Evolutionary conservation across 2,888 invertebrate species (phyloP).

Genomic region (Noctua janthina): DNA sequence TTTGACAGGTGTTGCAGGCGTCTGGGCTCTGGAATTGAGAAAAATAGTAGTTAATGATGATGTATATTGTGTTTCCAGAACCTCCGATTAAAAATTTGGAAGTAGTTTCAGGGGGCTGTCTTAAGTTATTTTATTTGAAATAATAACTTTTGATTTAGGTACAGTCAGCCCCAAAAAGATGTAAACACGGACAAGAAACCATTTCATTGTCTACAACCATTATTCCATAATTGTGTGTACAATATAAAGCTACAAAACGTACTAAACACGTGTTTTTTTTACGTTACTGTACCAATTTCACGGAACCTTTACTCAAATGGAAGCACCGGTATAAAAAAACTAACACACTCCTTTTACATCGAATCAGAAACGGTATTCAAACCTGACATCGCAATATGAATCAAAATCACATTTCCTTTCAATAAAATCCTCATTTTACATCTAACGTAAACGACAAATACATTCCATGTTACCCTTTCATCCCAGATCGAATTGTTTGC

Average conservation of each 20-base stretch:
- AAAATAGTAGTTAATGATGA: neutral
- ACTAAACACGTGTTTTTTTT: neutral
- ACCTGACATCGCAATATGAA: conserved; percentile 14
- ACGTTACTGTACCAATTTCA: neutral
- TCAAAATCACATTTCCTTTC: conserved; percentile 37
- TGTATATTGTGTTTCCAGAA: neutral
- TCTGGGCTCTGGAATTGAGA: conserved; percentile 93
- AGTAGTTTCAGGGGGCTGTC: neutral
- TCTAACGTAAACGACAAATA: conserved; percentile 18
- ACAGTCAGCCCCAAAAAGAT: too few species aligned
- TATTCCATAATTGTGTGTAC: too few species aligned
- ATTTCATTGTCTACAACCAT: too few species aligned
- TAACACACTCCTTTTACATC: neutral
- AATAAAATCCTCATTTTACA: conserved; percentile 18
- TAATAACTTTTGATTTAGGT: too few species aligned
- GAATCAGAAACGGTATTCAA: conserved; percentile 5
- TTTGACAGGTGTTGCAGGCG: conserved; percentile 95
- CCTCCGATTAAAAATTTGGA: neutral
- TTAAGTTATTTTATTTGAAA: too few species aligned
- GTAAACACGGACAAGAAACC: too few species aligned
- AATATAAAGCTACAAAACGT: too few species aligned
- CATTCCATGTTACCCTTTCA: neutral
- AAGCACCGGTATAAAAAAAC: neutral
- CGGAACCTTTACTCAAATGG: neutral
- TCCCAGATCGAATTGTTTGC: conserved; percentile 12